Evolutionary conservation across 2,888 invertebrate genomes (phyloP), one percentile per base, ranked within the genome.

Genomic region (Strigamia crassipes): DNA sequence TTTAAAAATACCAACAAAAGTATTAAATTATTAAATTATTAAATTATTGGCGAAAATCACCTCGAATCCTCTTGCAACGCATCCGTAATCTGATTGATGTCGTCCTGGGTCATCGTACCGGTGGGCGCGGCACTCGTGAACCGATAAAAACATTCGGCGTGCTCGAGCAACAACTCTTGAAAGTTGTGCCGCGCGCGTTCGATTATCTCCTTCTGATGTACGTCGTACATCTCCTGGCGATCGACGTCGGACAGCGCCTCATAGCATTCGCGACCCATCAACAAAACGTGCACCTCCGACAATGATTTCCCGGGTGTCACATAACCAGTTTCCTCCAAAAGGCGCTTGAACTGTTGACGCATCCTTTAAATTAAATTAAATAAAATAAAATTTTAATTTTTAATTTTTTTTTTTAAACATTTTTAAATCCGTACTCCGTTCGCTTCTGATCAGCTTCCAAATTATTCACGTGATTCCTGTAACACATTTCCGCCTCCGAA

Each of bases 221-320:
- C 92, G 86, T 97, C 96, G 88, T 97, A 98, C 85, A 98, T 96
- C 86, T 94, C 92, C 87, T 95, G 94, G 86, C 95, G 94, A 87
- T 97, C 97, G 82, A 93, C 92, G 86, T 96, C 96, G 0, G 94
- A 92, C 81, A 98, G 90, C 13, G 95, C 94, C 88, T 96, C 96
- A 88, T 95, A 97, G 87, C 96, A 96, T 88, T 97, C 96, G 61
- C 96, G 91, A 0, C 97, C 97, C 93, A 96, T 94, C 87, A 98
- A 94, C 82, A 96, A 90, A 3, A 97, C 87, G 82, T 94, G 90
- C 51, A 96, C 96, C 88, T 97, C 97, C 0, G 94, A 92, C 84
- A 97, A 89, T 85, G 94, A 93, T 89, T 97, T 96, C n/a, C 97
- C 97, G 0, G 97, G 96, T 0, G 96, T 96, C 41, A 97, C 96